A percentile compares a stretch with the other conserved stretches of the same genome.
Conservation (phyloP, 2,797 vertebrate species). For the Acomys russatus region DNA sequence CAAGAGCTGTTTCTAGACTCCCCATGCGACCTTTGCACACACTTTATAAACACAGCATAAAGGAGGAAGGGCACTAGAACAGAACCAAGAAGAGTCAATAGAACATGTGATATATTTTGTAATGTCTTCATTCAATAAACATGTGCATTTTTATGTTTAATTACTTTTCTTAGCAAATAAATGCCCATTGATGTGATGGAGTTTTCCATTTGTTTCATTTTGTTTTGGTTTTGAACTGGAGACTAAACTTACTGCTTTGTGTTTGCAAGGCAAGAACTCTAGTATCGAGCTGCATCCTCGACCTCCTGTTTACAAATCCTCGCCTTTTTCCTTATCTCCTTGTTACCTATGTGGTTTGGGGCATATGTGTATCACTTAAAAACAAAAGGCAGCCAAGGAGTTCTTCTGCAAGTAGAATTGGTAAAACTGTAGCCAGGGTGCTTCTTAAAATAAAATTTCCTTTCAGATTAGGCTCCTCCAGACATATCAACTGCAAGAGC, state of each 20-base stretch:
- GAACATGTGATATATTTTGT: background rate
- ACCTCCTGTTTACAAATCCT: background rate
- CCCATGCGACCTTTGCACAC: slow-evolving; percentile 64
- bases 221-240: background rate
- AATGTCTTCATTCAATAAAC: slow-evolving; percentile 64
- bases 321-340: slow-evolving; percentile 1
- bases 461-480: background rate
- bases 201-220: background rate
- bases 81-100: slow-evolving; percentile 58
- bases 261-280: background rate
- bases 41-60: slow-evolving; percentile 57
- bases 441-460: slow-evolving; percentile 55
- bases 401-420: background rate
- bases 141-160: background rate
- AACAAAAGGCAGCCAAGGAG: slow-evolving; percentile 43
- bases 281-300: background rate
- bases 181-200: background rate
- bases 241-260: background rate
- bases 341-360: slow-evolving; percentile 25
- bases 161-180: slow-evolving; percentile 56
- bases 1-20: slow-evolving; percentile 83
- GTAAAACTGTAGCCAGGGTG: background rate
- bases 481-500: background rate
- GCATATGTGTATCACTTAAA: slow-evolving; percentile 10
- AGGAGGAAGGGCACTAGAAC: background rate